A percentile compares a stretch with the other conserved stretches of the same genome.
Evolutionary conservation across 2,888 invertebrate genomes (phyloP).

Genomic region (Antitype chi): DNA sequence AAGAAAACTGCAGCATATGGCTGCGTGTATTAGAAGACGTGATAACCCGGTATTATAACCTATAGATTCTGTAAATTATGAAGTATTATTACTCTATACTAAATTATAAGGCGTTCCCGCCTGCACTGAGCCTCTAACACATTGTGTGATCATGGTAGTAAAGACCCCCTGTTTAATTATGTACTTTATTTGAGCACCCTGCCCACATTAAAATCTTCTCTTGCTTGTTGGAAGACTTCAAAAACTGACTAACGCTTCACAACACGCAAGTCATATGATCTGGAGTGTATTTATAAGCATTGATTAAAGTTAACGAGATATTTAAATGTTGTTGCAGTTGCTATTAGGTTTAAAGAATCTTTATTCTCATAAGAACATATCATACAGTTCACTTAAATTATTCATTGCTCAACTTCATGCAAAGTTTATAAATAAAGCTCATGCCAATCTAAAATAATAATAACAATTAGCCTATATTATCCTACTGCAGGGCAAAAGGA

Average conservation of each 20-base stretch:
- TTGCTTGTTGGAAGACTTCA: background rate
- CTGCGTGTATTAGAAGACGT: slow-evolving; percentile 77
- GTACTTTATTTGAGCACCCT: background rate
- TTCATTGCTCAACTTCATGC: background rate
- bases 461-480: too few relatives aligned
- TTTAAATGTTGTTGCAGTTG: background rate
- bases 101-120: too few relatives aligned
- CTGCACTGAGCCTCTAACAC: too few relatives aligned
- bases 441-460: too few relatives aligned
- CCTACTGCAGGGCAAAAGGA: too few relatives aligned
- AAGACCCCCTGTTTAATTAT: background rate
- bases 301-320: background rate
- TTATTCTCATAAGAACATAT: too few relatives aligned
- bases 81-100: background rate
- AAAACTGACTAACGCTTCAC: background rate
- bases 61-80: slow-evolving; percentile 44
- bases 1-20: slow-evolving; percentile 75
- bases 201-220: background rate
- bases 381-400: too few relatives aligned
- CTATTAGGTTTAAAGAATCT: too few relatives aligned
- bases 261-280: background rate
- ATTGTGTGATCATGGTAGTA: background rate
- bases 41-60: slow-evolving; percentile 85
- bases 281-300: background rate
- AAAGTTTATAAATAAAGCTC: too few relatives aligned